phyloP scores from a whole-genome alignment of 2,888 invertebrate species.

The Acanthosepion pharaonis region DNA sequence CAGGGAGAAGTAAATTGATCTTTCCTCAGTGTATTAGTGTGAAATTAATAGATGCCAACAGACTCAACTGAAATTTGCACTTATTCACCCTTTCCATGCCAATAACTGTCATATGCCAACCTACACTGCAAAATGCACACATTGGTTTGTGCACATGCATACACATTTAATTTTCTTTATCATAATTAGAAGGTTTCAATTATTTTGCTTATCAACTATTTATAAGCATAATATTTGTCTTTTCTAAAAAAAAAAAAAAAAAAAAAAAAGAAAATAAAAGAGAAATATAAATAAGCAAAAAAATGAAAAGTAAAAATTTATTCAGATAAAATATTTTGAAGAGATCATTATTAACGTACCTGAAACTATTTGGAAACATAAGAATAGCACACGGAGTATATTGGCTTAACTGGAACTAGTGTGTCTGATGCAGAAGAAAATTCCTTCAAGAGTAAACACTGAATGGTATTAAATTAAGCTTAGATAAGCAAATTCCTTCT shows the following conservation, averaged over 20 bases:
- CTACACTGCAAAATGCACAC: not conserved
- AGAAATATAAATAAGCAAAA: not conserved
- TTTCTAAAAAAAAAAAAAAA: not conserved
- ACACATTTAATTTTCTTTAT: not conserved
- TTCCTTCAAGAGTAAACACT: constrained; percentile 33
- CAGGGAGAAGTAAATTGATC: no score
- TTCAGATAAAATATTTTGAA: not conserved
- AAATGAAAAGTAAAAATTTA: not conserved
- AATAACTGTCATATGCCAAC: no score
- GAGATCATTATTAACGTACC: not conserved
- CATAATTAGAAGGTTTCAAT: not conserved
- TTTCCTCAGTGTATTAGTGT: no score
- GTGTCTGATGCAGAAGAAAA: constrained; percentile 25
- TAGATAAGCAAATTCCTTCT: constrained; percentile 22
- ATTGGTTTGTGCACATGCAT: not conserved
- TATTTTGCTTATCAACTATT: not conserved
- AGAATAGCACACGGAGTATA: not conserved
- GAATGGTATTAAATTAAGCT: constrained; percentile 18
- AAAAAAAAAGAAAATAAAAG: no score
- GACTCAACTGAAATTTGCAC: no score
- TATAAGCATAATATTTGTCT: not conserved
- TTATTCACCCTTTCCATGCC: no score
- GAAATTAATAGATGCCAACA: no score
- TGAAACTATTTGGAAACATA: not conserved
- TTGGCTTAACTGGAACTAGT: not conserved